Conservation (phyloP, 2,888 invertebrate species). For the Pteria penguin region DNA sequence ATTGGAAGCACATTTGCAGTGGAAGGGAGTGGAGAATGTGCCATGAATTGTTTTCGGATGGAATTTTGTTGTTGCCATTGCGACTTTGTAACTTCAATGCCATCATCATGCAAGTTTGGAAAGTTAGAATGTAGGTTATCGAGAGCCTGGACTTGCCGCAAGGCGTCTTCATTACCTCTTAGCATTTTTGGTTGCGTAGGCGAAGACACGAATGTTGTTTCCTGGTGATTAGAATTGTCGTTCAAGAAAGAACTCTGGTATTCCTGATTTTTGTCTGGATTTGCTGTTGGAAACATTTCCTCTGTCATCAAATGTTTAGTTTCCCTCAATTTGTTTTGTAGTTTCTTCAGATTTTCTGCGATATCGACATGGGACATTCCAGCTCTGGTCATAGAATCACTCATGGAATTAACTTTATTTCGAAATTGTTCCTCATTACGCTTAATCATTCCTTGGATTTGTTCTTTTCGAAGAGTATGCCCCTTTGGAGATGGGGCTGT, state of each 20-base stretch:
- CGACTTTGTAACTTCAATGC: not conserved
- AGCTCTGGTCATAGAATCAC: not conserved
- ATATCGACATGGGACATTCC: not conserved
- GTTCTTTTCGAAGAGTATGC: not conserved
- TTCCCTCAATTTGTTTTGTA: not conserved
- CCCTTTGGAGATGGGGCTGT: not conserved
- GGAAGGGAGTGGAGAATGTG: not conserved
- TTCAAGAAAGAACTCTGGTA: not conserved
- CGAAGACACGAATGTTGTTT: not conserved
- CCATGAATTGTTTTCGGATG: not conserved
- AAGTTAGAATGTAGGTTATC: too few species aligned
- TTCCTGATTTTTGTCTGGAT: not conserved
- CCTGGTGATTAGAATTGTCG: not conserved
- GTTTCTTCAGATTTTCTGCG: not conserved
- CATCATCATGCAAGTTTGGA: not conserved
- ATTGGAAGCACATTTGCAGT: not conserved
- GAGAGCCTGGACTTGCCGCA: too few species aligned
- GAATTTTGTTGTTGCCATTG: not conserved
- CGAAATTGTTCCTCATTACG: not conserved
- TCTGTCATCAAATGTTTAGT: not conserved
- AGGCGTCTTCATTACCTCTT: not conserved
- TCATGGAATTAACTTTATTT: not conserved
- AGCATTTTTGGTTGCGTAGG: not conserved
- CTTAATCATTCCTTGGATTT: not conserved
- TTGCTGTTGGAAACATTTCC: not conserved